Base-by-base conservation (phyloP, 2,888 invertebrate genomes). In the Furcula furcula region DNA sequence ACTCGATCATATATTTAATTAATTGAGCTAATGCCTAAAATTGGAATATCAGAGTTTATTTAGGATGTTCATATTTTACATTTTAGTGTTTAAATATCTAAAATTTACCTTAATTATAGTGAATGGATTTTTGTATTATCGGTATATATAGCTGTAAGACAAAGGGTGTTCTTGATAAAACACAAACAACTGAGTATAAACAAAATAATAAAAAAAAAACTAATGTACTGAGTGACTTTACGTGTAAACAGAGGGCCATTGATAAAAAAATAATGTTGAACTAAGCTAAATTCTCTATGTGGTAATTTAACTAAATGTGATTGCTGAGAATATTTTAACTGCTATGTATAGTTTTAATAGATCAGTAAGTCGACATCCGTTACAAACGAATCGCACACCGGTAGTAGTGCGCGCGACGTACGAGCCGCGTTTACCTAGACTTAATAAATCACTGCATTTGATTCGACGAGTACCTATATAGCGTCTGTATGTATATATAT, bases 21-120 rank as follows among this genome's bases (percentile, higher is more conserved):
- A 83, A 84, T 83, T 83, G 86, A 83, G 81, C 86, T 86, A 86
- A 88, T 77, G 87, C 86, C 87, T 88, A 87, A 83, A 85, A 84
- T 86, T 87, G 86, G 86, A 84, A 87, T 88, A 87, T 88, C 88
- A 88, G 88, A 88, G 86, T 88, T 88, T 88, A 88, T 88, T 88
- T 87, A 88, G 86, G 86, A 88, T 78, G 86, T 86, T 87, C 82
- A 86, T 87, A 87, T 86, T 87, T 86, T 88, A 88, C 87, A 87
- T 88, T 86, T 85, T 87, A 87, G 87, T 82, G 80, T 82, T 86
- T 86, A 87, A 87, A 85, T 86, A 86, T 85, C 86, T 86, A 87
- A 88, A 87, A 87, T 87, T 87, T 87, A 88, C 86, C 87, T 85
- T 88, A 86, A 87, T 85, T 87, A 85, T 87, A 87, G 85, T 83